Evolutionary conservation across 1,140 invertebrate species (phyloP).

Genomic region (Goniozus legneri): DNA sequence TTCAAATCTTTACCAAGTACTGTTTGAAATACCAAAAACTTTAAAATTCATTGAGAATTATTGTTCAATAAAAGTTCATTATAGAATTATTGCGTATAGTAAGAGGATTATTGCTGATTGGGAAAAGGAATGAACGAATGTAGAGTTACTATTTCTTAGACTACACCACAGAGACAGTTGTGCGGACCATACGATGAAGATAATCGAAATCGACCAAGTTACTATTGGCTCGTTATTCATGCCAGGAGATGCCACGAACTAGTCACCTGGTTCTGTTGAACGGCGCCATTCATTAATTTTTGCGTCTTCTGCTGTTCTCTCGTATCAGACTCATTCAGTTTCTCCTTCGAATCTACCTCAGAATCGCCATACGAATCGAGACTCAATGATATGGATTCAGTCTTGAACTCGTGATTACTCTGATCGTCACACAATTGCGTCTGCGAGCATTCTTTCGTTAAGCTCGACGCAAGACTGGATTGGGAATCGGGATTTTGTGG

Average conservation of each 20-base stretch:
- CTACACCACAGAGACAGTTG: conserved; percentile 33
- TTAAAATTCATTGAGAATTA: too few relatives aligned
- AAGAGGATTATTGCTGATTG: too few relatives aligned
- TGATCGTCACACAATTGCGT: conserved; percentile 16
- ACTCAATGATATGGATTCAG: conserved; percentile 29
- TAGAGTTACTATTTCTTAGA: conserved; percentile 15
- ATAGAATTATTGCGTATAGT: too few relatives aligned
- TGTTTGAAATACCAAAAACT: too few relatives aligned
- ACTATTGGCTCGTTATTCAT: conserved; percentile 33
- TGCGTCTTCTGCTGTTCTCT: conserved; percentile 26
- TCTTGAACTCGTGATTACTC: conserved; percentile 29
- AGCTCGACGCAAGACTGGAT: conserved; percentile 12
- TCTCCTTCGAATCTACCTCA: conserved; percentile 35
- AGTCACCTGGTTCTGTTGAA: conserved; percentile 47
- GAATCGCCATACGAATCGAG: conserved; percentile 36
- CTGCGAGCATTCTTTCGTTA: conserved; percentile 32
- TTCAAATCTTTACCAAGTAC: too few relatives aligned
- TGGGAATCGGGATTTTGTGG: conserved; percentile 28
- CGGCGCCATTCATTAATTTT: conserved; percentile 30
- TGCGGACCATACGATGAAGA: conserved; percentile 1
- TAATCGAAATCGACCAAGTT: background rate
- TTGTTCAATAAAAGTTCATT: too few relatives aligned
- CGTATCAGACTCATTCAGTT: conserved; percentile 26
- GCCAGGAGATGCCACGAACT: conserved; percentile 45
- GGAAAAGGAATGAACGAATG: background rate